Evolutionary conservation across 2,797 vertebrate genomes (phyloP), one percentile per base, ranked within the genome.

Genomic region (Antrozous pallidus): DNA sequence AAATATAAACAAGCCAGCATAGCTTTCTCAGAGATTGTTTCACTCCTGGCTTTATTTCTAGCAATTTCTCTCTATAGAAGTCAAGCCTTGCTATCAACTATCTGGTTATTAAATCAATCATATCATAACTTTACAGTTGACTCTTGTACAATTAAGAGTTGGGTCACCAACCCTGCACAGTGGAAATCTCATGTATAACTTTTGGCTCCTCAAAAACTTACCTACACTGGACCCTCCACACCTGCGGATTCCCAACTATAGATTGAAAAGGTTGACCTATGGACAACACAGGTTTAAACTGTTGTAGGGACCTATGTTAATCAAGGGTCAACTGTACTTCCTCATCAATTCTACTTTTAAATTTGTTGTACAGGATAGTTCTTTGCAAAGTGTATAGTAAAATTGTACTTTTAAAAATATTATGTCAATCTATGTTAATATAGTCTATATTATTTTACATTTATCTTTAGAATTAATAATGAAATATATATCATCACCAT

Each of bases 371-470:
- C 40, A 91, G 10, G 2, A 4, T 63, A 75, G 20, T 86, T 92
- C 51, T 97, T 98, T 97, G 93, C 58, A 96, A 94, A 96, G 86
- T 54, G 18, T 80, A 22, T 42, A 92, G 16, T 86, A 91, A 95
- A 95, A 61, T 91, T 24, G 45, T 69, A 81, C 7, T 87, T 94
- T 94, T 91, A 87, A n/a, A n/a, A n/a, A 74, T 89, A 22, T 69
- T 95, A 0, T 42, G 2, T 74, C 45, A 91, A 49, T 36, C 14
- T 16, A 51, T 85, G 3, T 79, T 42, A 78, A 58, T 89, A 92
- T 12, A 28, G 58, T 87, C 20, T 49, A 0, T 91, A 45, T 78
- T 49, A 93, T 42, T 88, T 88, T 93, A 56, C 65, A 78, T 54
- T 83, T 93, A 31, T 70, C 33, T 80, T 86, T 83, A 88, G 31